phyloP scores from a whole-genome alignment of 2,888 invertebrate genomes.

The Ectemnius continuus region DNA sequence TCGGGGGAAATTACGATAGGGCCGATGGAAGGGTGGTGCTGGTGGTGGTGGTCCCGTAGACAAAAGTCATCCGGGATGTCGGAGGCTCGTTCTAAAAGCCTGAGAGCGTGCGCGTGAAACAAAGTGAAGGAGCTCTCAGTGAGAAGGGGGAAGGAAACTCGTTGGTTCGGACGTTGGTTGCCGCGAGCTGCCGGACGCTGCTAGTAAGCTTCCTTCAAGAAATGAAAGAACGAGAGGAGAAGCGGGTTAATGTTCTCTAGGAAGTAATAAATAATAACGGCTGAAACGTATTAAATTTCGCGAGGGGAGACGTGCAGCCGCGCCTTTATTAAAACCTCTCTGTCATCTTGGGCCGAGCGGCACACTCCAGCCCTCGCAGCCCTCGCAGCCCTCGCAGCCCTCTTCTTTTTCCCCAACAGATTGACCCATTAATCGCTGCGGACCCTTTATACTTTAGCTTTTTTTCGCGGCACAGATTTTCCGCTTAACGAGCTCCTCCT shows the following conservation, averaged over 20 bases:
- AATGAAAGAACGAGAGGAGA: too few species aligned
- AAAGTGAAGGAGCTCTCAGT: too few species aligned
- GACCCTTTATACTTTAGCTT: not conserved
- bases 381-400: not conserved
- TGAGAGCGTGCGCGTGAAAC: too few species aligned
- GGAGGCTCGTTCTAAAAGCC: too few species aligned
- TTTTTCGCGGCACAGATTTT: not conserved
- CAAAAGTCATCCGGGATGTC: conserved; percentile 40
- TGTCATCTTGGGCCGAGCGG: conserved; percentile 15
- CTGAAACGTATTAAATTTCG: conserved; percentile 42
- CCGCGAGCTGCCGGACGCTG: too few species aligned
- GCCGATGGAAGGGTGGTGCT: conserved; percentile 34
- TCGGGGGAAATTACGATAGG: conserved; percentile 57
- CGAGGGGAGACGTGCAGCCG: conserved; percentile 2
- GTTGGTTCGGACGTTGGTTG: too few species aligned
- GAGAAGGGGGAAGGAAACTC: too few species aligned
- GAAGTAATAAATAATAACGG: conserved; percentile 40
- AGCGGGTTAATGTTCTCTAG: too few species aligned
- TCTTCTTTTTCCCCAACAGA: not conserved
- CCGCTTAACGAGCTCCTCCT: conserved; percentile 1
- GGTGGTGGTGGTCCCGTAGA: conserved; percentile 15
- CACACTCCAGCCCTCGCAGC: too few species aligned
- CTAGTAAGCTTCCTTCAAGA: too few species aligned
- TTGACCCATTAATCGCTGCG: conserved; percentile 4
- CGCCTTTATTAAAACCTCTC: conserved; percentile 45